Evolutionary conservation across 2,888 invertebrate species (phyloP), one percentile per base, ranked within the genome.

Genomic region (Caenorhabditis macrosperma): DNA sequence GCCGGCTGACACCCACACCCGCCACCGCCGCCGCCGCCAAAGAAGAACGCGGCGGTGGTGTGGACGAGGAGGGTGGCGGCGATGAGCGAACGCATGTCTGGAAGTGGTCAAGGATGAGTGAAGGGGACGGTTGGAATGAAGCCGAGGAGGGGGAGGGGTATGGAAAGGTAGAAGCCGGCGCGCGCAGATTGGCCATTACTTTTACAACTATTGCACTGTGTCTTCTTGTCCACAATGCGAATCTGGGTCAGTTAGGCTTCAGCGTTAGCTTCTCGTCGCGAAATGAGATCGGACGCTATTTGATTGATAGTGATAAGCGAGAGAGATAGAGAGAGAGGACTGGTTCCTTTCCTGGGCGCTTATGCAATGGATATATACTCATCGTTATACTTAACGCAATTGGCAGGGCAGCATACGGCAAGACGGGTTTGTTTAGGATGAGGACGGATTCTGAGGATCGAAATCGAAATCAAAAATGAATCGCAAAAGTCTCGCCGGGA

Each of bases 1-100:
- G 68, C 66, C 41, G 44, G 81, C 35, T 75, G 78, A 52, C 78
- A 78, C 30, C 78, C 81, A 61, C 81, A 81, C 15, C 74, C 79
- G 12, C 74, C 61, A 4, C 79, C 76, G 28, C 76, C 79, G 17
- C 72, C 72, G 41, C 80, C 80, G 26, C 80, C 80, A 60, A 82
- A 82, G 81, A 82, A 81, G 71, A 81, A 76, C 0, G 81, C 75
- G 24, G 80, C 67, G 5, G 77, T 46, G 35, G 64, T 35, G 55
- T 57, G 61, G 33, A 78, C 57, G 15, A 78, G 64, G 28, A 75
- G 66, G 17, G 67, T 48, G 54, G 74, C 46, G 55, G 75, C 50
- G 55, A 74, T n/a, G 68, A 54, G 74, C 74, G 76, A 63, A 59
- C 76, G 76, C 68, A n/a, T n/a, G n/a, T 60, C 75, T 75, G 75